Percentiles rank a stretch among this genome's conserved stretches.
Conservation (phyloP, 2,797 vertebrate species). For the Bovichtus diacanthus region DNA sequence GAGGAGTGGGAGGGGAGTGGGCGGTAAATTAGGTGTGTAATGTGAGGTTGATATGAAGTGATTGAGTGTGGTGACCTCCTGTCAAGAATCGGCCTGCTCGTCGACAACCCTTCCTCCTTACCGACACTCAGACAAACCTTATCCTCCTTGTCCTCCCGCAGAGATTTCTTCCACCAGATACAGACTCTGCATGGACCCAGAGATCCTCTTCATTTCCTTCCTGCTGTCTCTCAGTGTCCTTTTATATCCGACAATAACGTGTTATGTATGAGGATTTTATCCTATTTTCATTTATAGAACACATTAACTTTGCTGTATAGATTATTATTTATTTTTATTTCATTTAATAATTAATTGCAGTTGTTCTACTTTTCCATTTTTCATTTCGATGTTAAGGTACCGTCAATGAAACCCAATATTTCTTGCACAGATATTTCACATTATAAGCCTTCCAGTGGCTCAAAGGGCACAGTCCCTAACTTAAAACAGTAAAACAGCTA, state of each 20-base stretch:
- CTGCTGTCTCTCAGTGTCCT: constrained; percentile 13
- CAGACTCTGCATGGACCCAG: background rate
- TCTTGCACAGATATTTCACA: background rate
- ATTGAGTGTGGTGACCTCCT: constrained; percentile 83
- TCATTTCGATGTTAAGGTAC: background rate
- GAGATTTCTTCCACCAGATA: constrained; percentile 20
- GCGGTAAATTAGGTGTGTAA: constrained; percentile 82
- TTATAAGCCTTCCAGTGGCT: background rate
- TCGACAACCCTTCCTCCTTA: constrained; percentile 66
- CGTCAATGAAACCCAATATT: background rate
- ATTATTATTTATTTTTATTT: background rate
- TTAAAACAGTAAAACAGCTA: too few species aligned
- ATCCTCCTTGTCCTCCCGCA: constrained; percentile 30
- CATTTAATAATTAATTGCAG: background rate
- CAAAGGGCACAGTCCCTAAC: background rate
- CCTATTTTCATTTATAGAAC: constrained; percentile 25
- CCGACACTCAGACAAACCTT: constrained; percentile 44
- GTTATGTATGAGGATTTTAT: constrained; percentile 5
- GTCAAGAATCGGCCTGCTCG: constrained; percentile 74
- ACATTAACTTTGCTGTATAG: constrained; percentile 12
- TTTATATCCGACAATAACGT: constrained; percentile 18
- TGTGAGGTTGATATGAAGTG: constrained; percentile 82
- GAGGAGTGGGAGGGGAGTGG: constrained; percentile 39
- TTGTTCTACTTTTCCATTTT: background rate
- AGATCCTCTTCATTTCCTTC: constrained; percentile 27